Evolutionary conservation across 2,797 vertebrate species (phyloP).

Genomic region (Scarus forsteni): DNA sequence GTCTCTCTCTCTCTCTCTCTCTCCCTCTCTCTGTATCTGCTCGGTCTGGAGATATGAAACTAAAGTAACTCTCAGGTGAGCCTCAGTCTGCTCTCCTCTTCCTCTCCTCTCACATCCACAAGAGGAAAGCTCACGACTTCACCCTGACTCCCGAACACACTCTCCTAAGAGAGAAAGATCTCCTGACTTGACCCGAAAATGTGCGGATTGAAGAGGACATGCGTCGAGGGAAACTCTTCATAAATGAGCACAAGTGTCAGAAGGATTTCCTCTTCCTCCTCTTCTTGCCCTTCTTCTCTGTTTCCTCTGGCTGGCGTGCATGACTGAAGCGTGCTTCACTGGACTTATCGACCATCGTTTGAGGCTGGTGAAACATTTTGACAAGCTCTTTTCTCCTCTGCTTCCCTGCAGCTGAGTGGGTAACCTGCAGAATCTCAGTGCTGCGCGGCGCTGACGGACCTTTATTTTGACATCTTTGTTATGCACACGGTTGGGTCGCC

Average conservation of each 20-base stretch:
- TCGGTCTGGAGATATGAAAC: conserved; percentile 33
- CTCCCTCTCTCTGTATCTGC: conserved; percentile 1
- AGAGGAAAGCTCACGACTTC: conserved; percentile 64
- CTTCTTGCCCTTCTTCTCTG: background rate
- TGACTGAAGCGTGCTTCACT: conserved; percentile 33
- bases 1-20: conserved; percentile 7
- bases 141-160: conserved; percentile 18
- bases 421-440: conserved; percentile 27
- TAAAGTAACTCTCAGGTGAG: conserved; percentile 49
- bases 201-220: conserved; percentile 11
- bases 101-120: conserved; percentile 4
- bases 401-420: conserved; percentile 15
- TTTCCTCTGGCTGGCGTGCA: conserved; percentile 34
- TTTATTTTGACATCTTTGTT: conserved; percentile 30
- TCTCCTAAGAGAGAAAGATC: background rate
- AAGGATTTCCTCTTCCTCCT: conserved; percentile 34
- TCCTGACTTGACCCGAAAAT: conserved; percentile 19
- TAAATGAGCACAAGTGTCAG: conserved; percentile 49
- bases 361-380: conserved; percentile 53
- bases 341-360: conserved; percentile 36
- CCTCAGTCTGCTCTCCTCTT: conserved; percentile 17
- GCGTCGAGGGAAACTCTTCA: conserved; percentile 42
- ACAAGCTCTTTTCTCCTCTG: conserved; percentile 4
- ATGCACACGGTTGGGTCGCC: conserved; percentile 5
- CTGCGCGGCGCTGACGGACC: conserved; percentile 40